Base-by-base conservation (phyloP, 2,113 vertebrate species). In the Pterocles orientalis region DNA sequence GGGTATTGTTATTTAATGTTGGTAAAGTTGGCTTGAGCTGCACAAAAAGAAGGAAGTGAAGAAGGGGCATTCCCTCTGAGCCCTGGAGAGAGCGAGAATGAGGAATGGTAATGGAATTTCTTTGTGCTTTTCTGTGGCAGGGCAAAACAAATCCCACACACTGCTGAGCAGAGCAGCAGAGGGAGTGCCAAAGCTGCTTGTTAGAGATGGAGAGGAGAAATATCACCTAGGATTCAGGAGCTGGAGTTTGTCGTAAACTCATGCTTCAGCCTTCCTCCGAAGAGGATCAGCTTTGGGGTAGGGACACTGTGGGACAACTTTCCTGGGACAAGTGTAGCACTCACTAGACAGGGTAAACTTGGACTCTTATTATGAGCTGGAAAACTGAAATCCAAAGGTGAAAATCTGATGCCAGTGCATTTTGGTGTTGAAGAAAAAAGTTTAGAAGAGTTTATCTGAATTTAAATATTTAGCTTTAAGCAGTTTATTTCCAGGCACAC, bases 211-310 rank as follows among this genome's bases (percentile, higher is more conserved):
- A 29, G 39, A 86, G 41, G 50, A 82, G 15, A 86, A 93, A 69
- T 69, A 68, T 76, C 43, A 76, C 21, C 54, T 39, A 43, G 26
- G n/a, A 39, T 86, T 88, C 39, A 72, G 45, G 47, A 76, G 21
- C 24, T 95, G 91, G 76, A 90, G 86, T 88, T 73, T 19, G 24
- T 65, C 60, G 39, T 50, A 21, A 82, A 53, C 19, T 85, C 45
- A n/a, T 47, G 41, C 15, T 43, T 66, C 50, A 50, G n/a, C 51
- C 8, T 83, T 77, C 41, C 25, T 82, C 14, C 58, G 14, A 48
- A 36, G 34, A 75, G 54, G 9, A 56, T 68, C 73, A n/a, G 31
- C 0, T 1, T 8, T 0, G 0, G 43, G 17, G 10, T 39, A 51
- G 51, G 31, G 41, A 23, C 17, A 36, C n/a, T 15, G 4, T 39